Conservation (phyloP, 2,113 vertebrate genomes). For the Lethenteron reissneri region DNA sequence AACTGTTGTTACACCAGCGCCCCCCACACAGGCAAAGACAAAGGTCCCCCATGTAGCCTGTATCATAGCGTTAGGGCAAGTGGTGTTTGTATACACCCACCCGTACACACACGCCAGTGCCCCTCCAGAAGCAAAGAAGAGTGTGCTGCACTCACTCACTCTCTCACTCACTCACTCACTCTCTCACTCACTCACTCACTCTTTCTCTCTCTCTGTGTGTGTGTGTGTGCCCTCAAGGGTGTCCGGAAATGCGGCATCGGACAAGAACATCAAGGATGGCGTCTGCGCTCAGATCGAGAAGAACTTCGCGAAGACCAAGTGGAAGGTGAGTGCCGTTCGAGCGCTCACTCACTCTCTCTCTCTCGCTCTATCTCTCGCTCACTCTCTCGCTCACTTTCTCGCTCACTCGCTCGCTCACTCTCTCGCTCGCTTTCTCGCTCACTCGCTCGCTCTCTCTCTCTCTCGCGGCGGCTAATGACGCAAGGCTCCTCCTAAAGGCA, state of each 20-base stretch:
- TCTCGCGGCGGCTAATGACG: background rate
- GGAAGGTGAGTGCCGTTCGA: slow-evolving; percentile 32
- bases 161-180: too few species aligned
- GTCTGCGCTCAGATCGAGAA: slow-evolving; percentile 57
- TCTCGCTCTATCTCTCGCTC: background rate
- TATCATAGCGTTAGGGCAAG: too few species aligned
- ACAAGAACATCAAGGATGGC: slow-evolving; percentile 47
- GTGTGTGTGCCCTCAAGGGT: slow-evolving; percentile 24
- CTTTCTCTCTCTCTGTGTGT: too few species aligned
- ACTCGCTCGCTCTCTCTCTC: background rate
- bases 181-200: too few species aligned
- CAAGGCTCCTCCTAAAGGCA: slow-evolving; percentile 9
- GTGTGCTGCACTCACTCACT: too few species aligned
- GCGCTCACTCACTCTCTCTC: slow-evolving; percentile 16
- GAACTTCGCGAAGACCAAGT: slow-evolving; percentile 57
- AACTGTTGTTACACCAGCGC: too few species aligned
- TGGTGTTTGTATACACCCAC: too few species aligned
- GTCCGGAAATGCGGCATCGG: slow-evolving; percentile 40
- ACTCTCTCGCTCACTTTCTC: slow-evolving; percentile 6
- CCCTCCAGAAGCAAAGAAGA: too few species aligned
- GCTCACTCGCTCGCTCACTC: background rate
- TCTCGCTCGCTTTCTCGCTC: slow-evolving; percentile 11
- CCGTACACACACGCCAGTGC: too few species aligned
- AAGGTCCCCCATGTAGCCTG: too few species aligned
- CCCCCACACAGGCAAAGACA: too few species aligned